phyloP scores from a whole-genome alignment of 2,797 vertebrate species.

The Semotilus atromaculatus region DNA sequence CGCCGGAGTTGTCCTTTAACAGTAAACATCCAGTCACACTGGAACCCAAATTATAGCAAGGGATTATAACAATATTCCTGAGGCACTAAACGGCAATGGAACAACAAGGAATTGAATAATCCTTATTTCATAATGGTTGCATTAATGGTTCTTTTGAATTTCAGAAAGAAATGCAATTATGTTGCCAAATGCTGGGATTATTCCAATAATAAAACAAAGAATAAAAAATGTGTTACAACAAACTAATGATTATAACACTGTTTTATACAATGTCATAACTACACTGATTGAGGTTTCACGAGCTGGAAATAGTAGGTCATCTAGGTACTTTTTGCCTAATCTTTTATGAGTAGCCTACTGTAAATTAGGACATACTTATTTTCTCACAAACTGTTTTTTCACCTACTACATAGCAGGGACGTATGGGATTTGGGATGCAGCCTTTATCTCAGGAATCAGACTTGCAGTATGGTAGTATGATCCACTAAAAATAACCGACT shows the following conservation, averaged over 20 bases:
- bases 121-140: neutral
- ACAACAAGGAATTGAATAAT: neutral
- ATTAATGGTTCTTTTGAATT: neutral
- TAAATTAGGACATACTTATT: too few species aligned
- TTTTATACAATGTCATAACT: neutral
- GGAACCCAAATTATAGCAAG: neutral
- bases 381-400: too few species aligned
- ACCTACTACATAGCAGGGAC: too few species aligned
- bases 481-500: too few species aligned
- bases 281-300: neutral
- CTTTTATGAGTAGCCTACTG: too few species aligned
- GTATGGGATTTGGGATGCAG: too few species aligned
- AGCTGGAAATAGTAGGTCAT: neutral
- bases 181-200: neutral
- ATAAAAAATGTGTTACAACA: neutral
- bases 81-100: neutral
- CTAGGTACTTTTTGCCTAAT: too few species aligned
- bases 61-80: neutral
- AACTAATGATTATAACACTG: neutral
- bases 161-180: neutral
- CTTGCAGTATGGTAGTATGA: too few species aligned
- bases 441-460: too few species aligned
- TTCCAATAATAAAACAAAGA: neutral
- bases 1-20: too few species aligned
- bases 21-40: neutral